Conservation (phyloP, 1,140 invertebrate species). For the Dryas iulia region DNA sequence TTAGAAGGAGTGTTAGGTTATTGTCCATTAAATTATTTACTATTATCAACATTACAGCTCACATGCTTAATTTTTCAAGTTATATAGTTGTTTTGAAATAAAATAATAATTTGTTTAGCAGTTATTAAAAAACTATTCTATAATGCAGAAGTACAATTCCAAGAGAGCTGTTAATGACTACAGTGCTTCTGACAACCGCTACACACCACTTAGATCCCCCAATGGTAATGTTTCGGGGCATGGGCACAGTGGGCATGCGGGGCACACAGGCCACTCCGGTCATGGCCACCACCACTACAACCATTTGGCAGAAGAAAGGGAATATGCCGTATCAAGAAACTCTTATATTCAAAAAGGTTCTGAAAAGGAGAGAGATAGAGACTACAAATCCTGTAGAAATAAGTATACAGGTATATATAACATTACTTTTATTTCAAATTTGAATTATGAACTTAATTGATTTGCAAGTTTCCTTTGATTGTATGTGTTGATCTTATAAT, state of each 20-base stretch:
- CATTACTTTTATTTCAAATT: not conserved
- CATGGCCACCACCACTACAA: constrained; percentile 84
- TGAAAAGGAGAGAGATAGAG: constrained; percentile 95
- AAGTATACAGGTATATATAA: constrained; percentile 80
- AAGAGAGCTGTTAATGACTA: constrained; percentile 80
- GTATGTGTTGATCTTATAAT: not conserved
- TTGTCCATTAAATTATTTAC: not conserved
- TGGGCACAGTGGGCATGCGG: constrained; percentile 84
- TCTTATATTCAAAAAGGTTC: constrained; percentile 89
- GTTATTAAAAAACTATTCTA: not conserved
- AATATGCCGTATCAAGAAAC: constrained; percentile 83
- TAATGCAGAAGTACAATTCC: constrained; percentile 69
- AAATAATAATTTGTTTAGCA: not conserved
- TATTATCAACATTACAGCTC: not conserved
- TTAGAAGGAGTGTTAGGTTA: not conserved
- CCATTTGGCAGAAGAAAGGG: constrained; percentile 84
- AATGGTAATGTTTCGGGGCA: constrained; percentile 72
- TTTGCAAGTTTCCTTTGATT: no score
- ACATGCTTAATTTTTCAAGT: not conserved
- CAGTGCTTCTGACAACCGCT: constrained; percentile 72
- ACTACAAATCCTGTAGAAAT: constrained; percentile 92
- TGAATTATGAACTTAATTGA: not conserved
- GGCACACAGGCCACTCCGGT: constrained; percentile 85
- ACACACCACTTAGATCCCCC: constrained; percentile 69
- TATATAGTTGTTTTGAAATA: no score